These are phyloP conservation scores for Edolisoma coerulescens DNA, from an alignment of 2,113 vertebrate species.

Conservation along the genomic window DNA sequence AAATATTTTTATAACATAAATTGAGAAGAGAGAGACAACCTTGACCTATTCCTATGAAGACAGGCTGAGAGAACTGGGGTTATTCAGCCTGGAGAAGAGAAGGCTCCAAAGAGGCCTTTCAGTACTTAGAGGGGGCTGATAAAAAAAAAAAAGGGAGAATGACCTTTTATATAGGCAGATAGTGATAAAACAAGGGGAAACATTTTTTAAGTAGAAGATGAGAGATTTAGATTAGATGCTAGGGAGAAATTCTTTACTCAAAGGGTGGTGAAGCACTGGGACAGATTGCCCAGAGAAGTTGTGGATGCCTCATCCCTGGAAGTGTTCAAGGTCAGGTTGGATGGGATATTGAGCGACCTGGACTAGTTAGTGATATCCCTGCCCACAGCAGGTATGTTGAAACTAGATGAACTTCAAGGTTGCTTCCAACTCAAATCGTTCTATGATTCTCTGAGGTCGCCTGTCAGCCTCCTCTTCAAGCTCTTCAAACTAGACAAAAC, in stretches of 20 bases:
- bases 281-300: too few relatives aligned
- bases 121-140: neutral
- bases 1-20: neutral
- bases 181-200: neutral
- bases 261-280: neutral
- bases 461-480: neutral
- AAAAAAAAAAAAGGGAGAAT: too few relatives aligned
- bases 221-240: neutral
- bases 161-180: neutral
- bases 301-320: neutral
- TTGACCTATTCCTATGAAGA: neutral
- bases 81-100: neutral
- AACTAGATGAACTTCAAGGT: neutral
- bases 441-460: neutral
- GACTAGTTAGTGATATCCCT: neutral
- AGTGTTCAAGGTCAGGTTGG: neutral
- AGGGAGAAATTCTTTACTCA: neutral
- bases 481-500: neutral
- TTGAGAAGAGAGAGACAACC: neutral
- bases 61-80: neutral
- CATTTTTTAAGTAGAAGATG: neutral
- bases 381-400: neutral
- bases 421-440: neutral
- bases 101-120: neutral
- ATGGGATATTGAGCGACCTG: neutral